These are phyloP conservation scores for Erythrocebus patas DNA, from an alignment of 2,113 vertebrate genomes.

Conservation along the genomic window DNA sequence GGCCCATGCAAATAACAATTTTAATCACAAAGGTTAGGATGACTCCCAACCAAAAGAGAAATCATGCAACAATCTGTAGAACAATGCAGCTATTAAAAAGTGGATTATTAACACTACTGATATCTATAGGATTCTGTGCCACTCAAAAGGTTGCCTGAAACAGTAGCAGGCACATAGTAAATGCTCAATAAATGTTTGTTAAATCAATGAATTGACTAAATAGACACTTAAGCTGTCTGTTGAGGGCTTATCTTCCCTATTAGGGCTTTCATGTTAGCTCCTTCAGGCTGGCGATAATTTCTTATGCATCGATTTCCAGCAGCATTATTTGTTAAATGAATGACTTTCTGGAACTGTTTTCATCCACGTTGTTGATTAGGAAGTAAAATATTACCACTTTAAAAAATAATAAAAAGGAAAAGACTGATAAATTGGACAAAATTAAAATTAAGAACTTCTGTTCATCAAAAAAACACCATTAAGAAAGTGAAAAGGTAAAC, in stretches of 20 bases:
- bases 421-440: slow-evolving; percentile 25
- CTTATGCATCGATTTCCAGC: neutral
- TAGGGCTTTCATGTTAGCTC: neutral
- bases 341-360: slow-evolving; percentile 31
- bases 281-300: slow-evolving; percentile 3
- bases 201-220: neutral
- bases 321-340: slow-evolving; percentile 41
- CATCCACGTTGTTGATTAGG: neutral
- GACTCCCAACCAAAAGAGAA: slow-evolving; percentile 42
- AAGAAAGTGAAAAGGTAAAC: slow-evolving; percentile 31
- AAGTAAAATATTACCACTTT: slow-evolving; percentile 44
- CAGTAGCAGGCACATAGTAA: neutral
- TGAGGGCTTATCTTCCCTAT: neutral
- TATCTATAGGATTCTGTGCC: neutral
- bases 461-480: neutral
- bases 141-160: neutral
- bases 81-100: slow-evolving; percentile 36
- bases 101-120: neutral
- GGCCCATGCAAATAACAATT: slow-evolving; percentile 42
- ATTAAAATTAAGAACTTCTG: slow-evolving; percentile 54
- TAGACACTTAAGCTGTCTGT: neutral
- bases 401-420: slow-evolving; percentile 52
- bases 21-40: slow-evolving; percentile 51
- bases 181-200: neutral
- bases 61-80: neutral